These are phyloP conservation scores for Alsophila aescularia DNA, from an alignment of 2,888 invertebrate species.

Conservation along the genomic window DNA sequence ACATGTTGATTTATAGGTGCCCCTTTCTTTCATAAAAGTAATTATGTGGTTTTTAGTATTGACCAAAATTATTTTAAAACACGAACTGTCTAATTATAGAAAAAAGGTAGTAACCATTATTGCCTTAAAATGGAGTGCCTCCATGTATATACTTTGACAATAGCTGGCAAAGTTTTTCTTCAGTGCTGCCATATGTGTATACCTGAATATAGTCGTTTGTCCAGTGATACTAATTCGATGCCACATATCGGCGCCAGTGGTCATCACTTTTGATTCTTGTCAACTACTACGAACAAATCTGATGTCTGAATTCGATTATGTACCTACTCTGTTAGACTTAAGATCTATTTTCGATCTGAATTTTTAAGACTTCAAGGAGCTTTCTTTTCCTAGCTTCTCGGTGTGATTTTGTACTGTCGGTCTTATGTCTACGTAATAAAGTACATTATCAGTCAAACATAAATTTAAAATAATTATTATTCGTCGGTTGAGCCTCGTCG, in stretches of 20 bases:
- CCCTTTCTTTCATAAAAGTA: too few relatives aligned
- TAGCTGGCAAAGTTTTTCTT: too few relatives aligned
- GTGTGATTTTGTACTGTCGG: constrained; percentile 13
- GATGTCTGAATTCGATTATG: constrained; percentile 9
- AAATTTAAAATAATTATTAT: constrained; percentile 20
- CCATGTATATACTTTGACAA: too few relatives aligned
- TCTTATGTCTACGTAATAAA: constrained; percentile 30
- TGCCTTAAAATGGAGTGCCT: too few relatives aligned
- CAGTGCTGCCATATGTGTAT: too few relatives aligned
- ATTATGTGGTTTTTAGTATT: too few relatives aligned
- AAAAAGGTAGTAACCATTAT: too few relatives aligned
- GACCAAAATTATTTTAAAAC: too few relatives aligned
- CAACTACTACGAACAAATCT: neutral
- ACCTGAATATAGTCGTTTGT: too few relatives aligned
- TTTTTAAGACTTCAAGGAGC: constrained; percentile 18
- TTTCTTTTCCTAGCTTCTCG: constrained; percentile 16
- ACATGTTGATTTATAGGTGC: too few relatives aligned
- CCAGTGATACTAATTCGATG: too few relatives aligned
- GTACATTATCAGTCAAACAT: constrained; percentile 43
- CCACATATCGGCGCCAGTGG: neutral
- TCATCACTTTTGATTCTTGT: constrained; percentile 1
- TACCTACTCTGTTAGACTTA: constrained; percentile 10
- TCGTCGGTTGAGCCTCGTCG: constrained; percentile 35
- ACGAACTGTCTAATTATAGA: too few relatives aligned
- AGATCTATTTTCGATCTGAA: constrained; percentile 24